Evolutionary conservation across 2,113 vertebrate species (phyloP).

Genomic region (Barnardius zonarius): DNA sequence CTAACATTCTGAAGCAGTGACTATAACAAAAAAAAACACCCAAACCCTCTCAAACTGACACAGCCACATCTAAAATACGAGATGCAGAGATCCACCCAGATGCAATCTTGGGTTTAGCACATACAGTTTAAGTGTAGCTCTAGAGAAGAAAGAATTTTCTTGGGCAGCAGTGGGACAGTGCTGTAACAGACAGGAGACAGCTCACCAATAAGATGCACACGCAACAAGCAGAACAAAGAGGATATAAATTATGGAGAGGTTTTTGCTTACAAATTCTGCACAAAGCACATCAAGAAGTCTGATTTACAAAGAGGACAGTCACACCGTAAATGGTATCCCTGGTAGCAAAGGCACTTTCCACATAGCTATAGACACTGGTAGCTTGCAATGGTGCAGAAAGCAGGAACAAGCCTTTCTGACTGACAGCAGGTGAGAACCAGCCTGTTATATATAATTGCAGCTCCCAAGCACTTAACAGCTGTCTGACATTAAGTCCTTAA

Average conservation of each 20-base stretch:
- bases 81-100: background rate
- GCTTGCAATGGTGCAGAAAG: background rate
- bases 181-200: background rate
- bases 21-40: background rate
- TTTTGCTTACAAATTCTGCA: background rate
- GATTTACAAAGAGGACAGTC: background rate
- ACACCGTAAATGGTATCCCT: background rate
- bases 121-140: background rate
- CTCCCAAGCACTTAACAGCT: background rate
- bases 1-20: background rate
- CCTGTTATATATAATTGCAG: background rate
- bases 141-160: background rate
- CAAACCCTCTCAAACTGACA: background rate
- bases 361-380: fast-evolving
- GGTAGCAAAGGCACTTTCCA: background rate
- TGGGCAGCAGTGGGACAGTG: background rate
- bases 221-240: background rate
- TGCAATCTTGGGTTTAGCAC: background rate
- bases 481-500: background rate
- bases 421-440: background rate
- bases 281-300: background rate
- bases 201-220: fast-evolving
- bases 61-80: background rate
- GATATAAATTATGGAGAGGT: background rate
- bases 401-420: background rate